Conservation (phyloP, 2,113 vertebrate species). For the Lampris incognitus region DNA sequence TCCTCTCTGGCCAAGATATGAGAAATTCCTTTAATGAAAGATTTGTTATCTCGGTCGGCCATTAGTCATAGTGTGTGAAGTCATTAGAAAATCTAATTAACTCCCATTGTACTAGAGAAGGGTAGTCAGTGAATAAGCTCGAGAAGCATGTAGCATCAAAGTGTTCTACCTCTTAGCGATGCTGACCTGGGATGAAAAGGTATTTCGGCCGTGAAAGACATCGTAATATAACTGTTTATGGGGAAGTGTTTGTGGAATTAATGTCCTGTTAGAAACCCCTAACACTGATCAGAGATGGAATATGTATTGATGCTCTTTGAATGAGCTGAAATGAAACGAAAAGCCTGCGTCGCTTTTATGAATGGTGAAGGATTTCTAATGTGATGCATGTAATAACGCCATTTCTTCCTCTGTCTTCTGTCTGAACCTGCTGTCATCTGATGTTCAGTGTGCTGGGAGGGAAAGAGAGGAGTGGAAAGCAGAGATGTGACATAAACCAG, state of each 20-base stretch:
- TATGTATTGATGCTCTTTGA: too few species aligned
- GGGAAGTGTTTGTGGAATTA: conserved; percentile 5
- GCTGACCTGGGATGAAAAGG: conserved; percentile 47
- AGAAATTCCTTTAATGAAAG: conserved; percentile 67
- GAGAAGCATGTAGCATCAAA: conserved; percentile 33
- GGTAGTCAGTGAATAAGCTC: conserved; percentile 47
- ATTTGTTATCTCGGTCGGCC: conserved; percentile 70
- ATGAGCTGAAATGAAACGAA: too few species aligned
- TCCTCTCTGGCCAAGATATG: conserved; percentile 47
- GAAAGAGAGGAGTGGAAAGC: too few species aligned
- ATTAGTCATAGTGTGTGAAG: conserved; percentile 68
- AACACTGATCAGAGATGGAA: conserved; percentile 12
- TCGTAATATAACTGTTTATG: conserved; percentile 6
- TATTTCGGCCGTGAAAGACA: background rate
- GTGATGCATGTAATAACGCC: too few species aligned
- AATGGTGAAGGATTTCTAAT: too few species aligned
- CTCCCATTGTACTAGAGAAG: conserved; percentile 60
- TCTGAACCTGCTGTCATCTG: too few species aligned
- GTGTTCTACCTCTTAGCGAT: conserved; percentile 33
- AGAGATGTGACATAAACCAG: too few species aligned
- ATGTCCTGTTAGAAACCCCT: conserved; percentile 9
- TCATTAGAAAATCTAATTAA: conserved; percentile 77
- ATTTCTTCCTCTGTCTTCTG: too few species aligned
- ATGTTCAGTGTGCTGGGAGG: too few species aligned
- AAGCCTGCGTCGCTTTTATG: too few species aligned